Base-by-base conservation (phyloP, 2,888 invertebrate genomes). In the Drosophila setosimentum region DNA sequence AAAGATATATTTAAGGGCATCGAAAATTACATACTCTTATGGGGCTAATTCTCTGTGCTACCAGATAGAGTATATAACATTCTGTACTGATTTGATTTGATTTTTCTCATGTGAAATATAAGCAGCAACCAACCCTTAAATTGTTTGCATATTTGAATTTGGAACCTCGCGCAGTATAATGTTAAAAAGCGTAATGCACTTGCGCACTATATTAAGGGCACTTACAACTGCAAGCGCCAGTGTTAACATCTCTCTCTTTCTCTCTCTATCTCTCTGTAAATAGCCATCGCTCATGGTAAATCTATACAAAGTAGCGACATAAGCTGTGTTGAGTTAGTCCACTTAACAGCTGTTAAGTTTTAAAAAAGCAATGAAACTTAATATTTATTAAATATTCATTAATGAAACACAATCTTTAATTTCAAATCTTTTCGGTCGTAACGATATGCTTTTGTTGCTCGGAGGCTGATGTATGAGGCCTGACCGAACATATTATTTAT, bases 11-110 rank as follows among this genome's bases (percentile, higher is more conserved):
- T 33, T n/a, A n/a, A 50, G 18, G 48, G 37, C n/a, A 11, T 18
- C 48, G 59, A 77, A 51, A 2, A 27, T 48, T 16, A 3, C 13
- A 61, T 73, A n/a, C 68, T 50, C 60, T 48, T 18, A 7, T 35
- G 30, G 32, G 32, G 8, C 48, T 49, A 49, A 27, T 49, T 27
- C 18, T 29, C n/a, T n/a, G 11, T 18, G 29, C 29, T n/a, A 11
- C 3, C 18, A 50, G 6, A 18, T 18, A 49, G 5, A 7, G 50
- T 50, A 50, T 29, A 11, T 11, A 21, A 16, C 6, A 51, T 51
- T 51, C 13, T n/a, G 51, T 32, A 21, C 7, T 32, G 13, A 13
- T 30, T 45, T 24, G 4, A 24, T 10, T n/a, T n/a, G n/a, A n/a
- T n/a, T 13, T 32, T 33, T 33, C 33, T 33, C 11, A 13, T 32